phyloP scores from a whole-genome alignment of 2,888 invertebrate species.

The Oscheius sp. region DNA sequence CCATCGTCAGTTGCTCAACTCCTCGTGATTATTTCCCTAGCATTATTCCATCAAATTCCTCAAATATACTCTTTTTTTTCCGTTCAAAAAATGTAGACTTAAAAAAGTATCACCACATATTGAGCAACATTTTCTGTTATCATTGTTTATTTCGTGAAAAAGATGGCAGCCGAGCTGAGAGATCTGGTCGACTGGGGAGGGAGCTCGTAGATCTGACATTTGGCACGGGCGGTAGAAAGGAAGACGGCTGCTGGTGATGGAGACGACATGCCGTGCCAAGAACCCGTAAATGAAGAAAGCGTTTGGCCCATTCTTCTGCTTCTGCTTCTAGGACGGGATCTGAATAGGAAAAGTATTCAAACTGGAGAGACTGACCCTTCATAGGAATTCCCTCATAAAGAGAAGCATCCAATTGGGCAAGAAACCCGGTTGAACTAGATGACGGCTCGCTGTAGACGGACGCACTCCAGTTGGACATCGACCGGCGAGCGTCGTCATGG shows the following conservation, averaged over 20 bases:
- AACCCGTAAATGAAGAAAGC: slow-evolving; percentile 30
- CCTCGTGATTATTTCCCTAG: not conserved
- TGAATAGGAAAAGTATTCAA: slow-evolving; percentile 3
- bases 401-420: slow-evolving; percentile 26
- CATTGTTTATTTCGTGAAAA: not conserved
- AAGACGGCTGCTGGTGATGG: slow-evolving; percentile 2
- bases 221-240: slow-evolving; percentile 7
- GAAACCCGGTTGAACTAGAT: slow-evolving; percentile 4
- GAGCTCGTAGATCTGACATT: not conserved
- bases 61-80: too few species aligned
- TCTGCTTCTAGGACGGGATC: slow-evolving; percentile 25
- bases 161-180: not conserved
- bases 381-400: slow-evolving; percentile 27
- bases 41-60: too few species aligned
- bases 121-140: too few species aligned
- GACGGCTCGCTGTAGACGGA: slow-evolving; percentile 25
- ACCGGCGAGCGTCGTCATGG: not conserved
- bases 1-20: slow-evolving; percentile 1
- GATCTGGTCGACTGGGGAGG: not conserved
- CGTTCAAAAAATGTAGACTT: too few species aligned
- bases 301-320: slow-evolving; percentile 20
- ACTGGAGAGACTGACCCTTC: slow-evolving; percentile 6
- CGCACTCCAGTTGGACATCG: slow-evolving; percentile 28
- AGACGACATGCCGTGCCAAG: slow-evolving; percentile 2
- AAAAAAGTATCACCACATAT: too few species aligned